Conservation (phyloP, 2,888 invertebrate species). For the Silvanus unidentatus region DNA sequence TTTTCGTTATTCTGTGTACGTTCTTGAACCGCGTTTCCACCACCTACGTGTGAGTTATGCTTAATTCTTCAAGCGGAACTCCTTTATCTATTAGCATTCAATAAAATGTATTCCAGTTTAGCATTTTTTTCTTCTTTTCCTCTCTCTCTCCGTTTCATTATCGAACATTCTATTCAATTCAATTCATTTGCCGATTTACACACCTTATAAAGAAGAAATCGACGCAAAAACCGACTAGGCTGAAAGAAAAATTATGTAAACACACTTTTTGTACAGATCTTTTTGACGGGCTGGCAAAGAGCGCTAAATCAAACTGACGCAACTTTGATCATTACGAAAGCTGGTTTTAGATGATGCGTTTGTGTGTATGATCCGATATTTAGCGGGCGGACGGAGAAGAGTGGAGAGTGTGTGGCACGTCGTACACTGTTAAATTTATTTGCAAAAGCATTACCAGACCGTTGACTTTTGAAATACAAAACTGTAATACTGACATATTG, state of each 20-base stretch:
- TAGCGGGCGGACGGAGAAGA: not conserved
- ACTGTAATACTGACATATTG: conserved; percentile 36
- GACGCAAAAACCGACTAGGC: too few relatives aligned
- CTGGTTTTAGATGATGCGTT: too few relatives aligned
- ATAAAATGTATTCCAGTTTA: conserved; percentile 32
- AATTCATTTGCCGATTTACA: too few relatives aligned
- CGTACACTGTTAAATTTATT: conserved; percentile 14
- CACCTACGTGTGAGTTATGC: conserved; percentile 27
- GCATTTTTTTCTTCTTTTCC: conserved; percentile 20
- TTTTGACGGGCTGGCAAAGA: too few relatives aligned
- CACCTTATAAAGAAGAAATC: too few relatives aligned
- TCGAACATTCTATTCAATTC: too few relatives aligned
- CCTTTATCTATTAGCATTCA: conserved; percentile 37
- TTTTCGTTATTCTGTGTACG: conserved; percentile 24
- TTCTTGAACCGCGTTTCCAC: conserved; percentile 26
- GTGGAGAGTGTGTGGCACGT: not conserved
- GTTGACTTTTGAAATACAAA: conserved; percentile 30
- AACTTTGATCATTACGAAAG: too few relatives aligned
- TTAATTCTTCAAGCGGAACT: conserved; percentile 32
- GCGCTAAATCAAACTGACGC: too few relatives aligned
- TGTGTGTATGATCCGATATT: too few relatives aligned
- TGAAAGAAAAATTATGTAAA: too few relatives aligned
- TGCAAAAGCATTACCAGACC: conserved; percentile 34
- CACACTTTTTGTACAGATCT: too few relatives aligned
- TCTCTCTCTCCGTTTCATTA: too few relatives aligned